phyloP scores from a whole-genome alignment of 1,140 invertebrate genomes.

The Coboldia fuscipes region DNA sequence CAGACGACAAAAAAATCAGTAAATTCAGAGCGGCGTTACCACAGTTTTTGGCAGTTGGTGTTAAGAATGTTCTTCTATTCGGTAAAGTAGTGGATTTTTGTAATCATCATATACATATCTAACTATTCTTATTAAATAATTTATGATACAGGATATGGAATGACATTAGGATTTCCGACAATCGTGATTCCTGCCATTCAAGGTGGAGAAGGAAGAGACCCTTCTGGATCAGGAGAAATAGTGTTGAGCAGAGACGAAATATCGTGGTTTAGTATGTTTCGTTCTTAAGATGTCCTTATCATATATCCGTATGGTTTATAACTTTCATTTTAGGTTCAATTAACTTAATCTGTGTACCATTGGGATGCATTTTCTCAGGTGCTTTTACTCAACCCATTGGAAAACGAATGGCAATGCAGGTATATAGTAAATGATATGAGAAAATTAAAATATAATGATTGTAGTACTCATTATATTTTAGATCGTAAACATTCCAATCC shows the following conservation, averaged over 20 bases:
- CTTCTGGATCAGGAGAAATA: constrained; percentile 24
- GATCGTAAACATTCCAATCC: constrained; percentile 42
- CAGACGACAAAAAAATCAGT: constrained; percentile 16
- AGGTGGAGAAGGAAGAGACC: constrained; percentile 22
- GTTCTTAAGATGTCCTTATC: constrained; percentile 1
- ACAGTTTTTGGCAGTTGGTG: constrained; percentile 35
- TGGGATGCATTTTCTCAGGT: constrained; percentile 52
- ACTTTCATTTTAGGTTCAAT: constrained; percentile 37
- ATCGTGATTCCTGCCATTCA: constrained; percentile 49
- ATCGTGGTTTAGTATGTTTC: constrained; percentile 49
- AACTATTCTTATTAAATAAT: neutral
- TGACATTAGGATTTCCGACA: constrained; percentile 52
- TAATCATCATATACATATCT: neutral
- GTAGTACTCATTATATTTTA: too few relatives aligned
- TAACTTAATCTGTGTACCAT: constrained; percentile 49
- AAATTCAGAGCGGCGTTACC: constrained; percentile 28
- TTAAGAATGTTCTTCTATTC: constrained; percentile 38
- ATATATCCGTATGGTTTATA: neutral
- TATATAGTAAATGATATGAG: constrained; percentile 9
- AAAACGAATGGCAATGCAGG: constrained; percentile 43
- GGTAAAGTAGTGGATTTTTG: constrained; percentile 12
- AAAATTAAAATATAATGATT: too few relatives aligned
- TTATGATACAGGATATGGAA: constrained; percentile 35
- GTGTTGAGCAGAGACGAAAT: constrained; percentile 35
- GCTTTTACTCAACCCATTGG: constrained; percentile 41